A percentile compares a stretch with the other conserved stretches of the same genome.
Evolutionary conservation across 1,140 invertebrate species (phyloP).

Genomic region (Ooceraea biroi): DNA sequence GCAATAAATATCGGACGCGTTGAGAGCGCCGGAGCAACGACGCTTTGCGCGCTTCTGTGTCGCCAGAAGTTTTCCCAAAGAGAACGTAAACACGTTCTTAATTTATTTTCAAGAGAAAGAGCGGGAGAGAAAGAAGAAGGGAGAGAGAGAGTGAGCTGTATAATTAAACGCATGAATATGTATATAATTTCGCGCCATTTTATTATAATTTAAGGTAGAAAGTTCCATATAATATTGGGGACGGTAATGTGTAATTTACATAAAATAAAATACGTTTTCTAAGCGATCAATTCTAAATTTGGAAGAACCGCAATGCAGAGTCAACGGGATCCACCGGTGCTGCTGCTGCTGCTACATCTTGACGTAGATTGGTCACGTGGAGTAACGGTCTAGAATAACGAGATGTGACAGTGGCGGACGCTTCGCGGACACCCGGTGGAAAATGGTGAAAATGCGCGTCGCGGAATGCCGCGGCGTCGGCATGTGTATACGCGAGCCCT

Average conservation of each 20-base stretch:
- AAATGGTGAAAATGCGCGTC: conserved; percentile 67
- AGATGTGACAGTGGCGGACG: neutral
- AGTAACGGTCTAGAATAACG: neutral
- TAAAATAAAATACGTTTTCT: too few relatives aligned
- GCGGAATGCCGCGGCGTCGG: conserved; percentile 35
- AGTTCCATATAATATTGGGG: too few relatives aligned
- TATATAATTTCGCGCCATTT: too few relatives aligned
- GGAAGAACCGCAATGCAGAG: neutral
- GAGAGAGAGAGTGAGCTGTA: too few relatives aligned
- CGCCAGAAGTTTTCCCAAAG: conserved; percentile 26
- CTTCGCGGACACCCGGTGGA: conserved; percentile 59
- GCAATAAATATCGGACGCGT: conserved; percentile 51
- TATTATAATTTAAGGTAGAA: too few relatives aligned
- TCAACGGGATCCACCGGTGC: neutral
- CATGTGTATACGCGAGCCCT: conserved; percentile 48
- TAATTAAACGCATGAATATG: too few relatives aligned
- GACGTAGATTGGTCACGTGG: neutral
- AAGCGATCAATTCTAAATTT: neutral
- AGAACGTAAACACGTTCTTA: neutral
- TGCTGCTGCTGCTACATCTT: too few relatives aligned
- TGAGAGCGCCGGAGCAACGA: conserved; percentile 17
- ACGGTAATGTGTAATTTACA: too few relatives aligned
- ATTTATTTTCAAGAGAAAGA: neutral
- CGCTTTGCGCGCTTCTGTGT: conserved; percentile 22
- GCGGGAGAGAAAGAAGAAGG: too few relatives aligned